Evolutionary conservation across 2,888 invertebrate genomes (phyloP), one percentile per base, ranked within the genome.

Genomic region (Watsonalla cultraria): DNA sequence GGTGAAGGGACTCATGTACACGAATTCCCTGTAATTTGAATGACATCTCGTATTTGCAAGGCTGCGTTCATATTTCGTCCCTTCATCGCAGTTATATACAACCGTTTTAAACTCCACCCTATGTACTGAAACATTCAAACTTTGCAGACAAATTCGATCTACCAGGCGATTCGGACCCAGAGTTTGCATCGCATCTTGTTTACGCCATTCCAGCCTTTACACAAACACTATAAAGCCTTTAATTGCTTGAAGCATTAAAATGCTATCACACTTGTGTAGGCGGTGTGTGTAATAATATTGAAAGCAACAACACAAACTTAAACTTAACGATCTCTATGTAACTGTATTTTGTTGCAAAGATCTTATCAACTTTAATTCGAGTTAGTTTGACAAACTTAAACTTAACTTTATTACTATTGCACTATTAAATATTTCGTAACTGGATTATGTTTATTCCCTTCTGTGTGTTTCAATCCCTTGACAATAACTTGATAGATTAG

Each of bases 71-170:
- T 76, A 80, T 72, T 72, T 79, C 63, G 61, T 60, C 61, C 64
- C 73, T 72, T 67, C 68, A 64, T 65, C 66, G 69, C 57, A 57
- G 59, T 65, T 68, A 70, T 72, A 75, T 64, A 77, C 74, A 67
- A 73, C 69, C 76, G 74, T 76, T 80, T 76, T 76, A 76, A 80
- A 82, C 80, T 80, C 75, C 68, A 66, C 65, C 70, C 68, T 70
- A 70, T 77, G 69, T 78, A 82, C 76, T 77, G 82, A 83, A 86
- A 82, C 88, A 85, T 86, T 84, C 85, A 86, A 90, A 90, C 90
- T 90, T 90, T 82, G 88, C 88, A 90, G 90, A 90, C 90, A 84
- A 85, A 86, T 88, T 88, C 89, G 86, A 89, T 89, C 86, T 81
- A 73, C 74, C 72, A 73, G 71, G 68, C 70, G 74, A 84, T 81